Conservation (phyloP, 2,888 invertebrate genomes). For the Cephus rjabovi region DNA sequence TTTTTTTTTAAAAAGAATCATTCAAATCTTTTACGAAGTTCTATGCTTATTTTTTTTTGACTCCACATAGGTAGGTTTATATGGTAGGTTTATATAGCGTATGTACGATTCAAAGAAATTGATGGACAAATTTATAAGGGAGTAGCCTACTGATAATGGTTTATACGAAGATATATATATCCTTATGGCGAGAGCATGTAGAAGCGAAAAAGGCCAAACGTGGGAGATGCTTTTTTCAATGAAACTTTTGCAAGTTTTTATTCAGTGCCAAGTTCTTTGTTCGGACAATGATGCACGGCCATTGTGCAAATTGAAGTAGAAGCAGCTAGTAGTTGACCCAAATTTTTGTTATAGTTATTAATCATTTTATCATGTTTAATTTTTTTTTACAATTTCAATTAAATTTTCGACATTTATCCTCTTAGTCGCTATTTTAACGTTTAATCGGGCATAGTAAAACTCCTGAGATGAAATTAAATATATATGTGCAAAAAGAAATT, state of each 20-base stretch:
- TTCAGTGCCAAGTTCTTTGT: neutral
- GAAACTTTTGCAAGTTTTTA: neutral
- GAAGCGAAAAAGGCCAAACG: neutral
- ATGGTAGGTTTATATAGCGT: neutral
- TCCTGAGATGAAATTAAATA: neutral
- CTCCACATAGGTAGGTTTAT: no score
- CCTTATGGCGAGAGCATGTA: neutral
- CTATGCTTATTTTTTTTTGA: no score
- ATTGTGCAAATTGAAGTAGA: neutral
- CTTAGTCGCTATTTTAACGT: neutral
- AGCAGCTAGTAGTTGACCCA: neutral
- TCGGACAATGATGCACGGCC: neutral
- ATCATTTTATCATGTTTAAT: neutral
- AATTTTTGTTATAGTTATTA: neutral
- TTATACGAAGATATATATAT: neutral
- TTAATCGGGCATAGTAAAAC: neutral
- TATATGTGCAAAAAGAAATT: neutral
- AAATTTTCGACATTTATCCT: neutral
- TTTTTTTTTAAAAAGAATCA: no score
- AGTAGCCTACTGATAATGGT: neutral
- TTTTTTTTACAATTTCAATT: neutral
- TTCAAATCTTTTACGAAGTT: no score
- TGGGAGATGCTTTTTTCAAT: neutral
- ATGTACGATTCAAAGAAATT: neutral
- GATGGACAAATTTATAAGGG: neutral